Percentiles rank a stretch among this genome's conserved stretches.
Evolutionary conservation across 2,797 vertebrate species (phyloP).

Genomic region (Sebastes oblongus): DNA sequence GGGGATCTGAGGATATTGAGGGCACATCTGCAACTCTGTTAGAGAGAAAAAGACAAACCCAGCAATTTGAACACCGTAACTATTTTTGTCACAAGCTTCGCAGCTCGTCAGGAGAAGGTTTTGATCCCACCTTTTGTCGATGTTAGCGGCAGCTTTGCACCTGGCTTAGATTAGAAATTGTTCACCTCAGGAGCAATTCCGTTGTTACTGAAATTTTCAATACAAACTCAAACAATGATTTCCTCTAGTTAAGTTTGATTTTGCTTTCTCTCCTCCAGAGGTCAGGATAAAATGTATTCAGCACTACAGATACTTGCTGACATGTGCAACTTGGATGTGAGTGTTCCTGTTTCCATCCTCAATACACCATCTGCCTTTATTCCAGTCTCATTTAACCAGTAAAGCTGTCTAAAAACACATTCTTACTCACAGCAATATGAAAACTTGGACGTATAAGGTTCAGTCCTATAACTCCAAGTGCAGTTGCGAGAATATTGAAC

Average conservation of each 20-base stretch:
- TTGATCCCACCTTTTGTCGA: background rate
- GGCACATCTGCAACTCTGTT: background rate
- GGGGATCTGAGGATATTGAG: background rate
- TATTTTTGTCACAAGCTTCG: conserved; percentile 1
- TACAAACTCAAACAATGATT: background rate
- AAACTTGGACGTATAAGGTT: background rate
- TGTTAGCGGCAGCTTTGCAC: background rate
- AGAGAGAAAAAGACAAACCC: background rate
- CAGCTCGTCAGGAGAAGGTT: background rate
- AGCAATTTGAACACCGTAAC: background rate
- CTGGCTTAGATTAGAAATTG: background rate
- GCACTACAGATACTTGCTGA: background rate
- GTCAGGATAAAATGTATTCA: background rate
- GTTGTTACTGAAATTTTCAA: background rate
- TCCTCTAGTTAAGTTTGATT: background rate
- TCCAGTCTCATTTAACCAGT: background rate
- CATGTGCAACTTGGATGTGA: background rate
- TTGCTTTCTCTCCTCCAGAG: background rate
- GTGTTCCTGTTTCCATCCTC: background rate
- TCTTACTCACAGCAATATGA: background rate
- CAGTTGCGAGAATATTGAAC: background rate
- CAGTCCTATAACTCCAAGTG: background rate
- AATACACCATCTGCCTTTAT: background rate
- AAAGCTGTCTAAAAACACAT: background rate
- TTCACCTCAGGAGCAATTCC: background rate